Evolutionary conservation across 2,888 invertebrate genomes (phyloP), one percentile per base, ranked within the genome.

Genomic region (Dendrolimus houi): DNA sequence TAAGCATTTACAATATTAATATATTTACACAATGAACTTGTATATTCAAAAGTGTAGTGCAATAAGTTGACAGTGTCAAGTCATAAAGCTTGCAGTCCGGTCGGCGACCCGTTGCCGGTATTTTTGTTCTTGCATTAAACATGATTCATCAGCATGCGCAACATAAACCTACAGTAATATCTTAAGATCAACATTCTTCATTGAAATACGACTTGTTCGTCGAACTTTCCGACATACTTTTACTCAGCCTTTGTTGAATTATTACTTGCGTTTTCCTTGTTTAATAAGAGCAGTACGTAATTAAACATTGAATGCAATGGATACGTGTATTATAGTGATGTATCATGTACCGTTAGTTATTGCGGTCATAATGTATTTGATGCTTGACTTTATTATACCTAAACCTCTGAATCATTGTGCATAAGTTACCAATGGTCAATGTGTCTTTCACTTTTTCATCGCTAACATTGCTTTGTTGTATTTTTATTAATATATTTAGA

Each of bases 61-160:
- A 47, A 12, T 47, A 29, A 29, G 47, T 47, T 47, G 47, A 47
- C 47, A 6, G 47, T 47, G 12, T 12, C 47, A 47, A 47, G 47
- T 12, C 47, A 12, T 47, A 66, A 66, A 66, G 62, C 63, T 60
- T 52, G 58, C 47, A 47, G 64, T 64, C 56, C 65, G 72, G 69
- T 69, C 70, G 58, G 57, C 57, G 71, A 72, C 75, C 75, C 68
- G 64, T 64, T 65, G 60, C 54, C 47, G 55, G 54, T 53, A 47
- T 52, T 64, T 68, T 58, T 63, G 68, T 71, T 68, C 64, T 62
- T 60, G 62, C 57, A 60, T 64, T 65, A 60, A 60, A 60, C 61
- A 56, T 76, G 75, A 77, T 64, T 77, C 77, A 76, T 73, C 65
- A 60, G 62, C 64, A 66, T 67, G 64, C 66, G 59, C 61, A 56